Evolutionary conservation across 1,140 invertebrate genomes (phyloP), one percentile per base, ranked within the genome.

Genomic region (Cyrtorhinus lividipennis): DNA sequence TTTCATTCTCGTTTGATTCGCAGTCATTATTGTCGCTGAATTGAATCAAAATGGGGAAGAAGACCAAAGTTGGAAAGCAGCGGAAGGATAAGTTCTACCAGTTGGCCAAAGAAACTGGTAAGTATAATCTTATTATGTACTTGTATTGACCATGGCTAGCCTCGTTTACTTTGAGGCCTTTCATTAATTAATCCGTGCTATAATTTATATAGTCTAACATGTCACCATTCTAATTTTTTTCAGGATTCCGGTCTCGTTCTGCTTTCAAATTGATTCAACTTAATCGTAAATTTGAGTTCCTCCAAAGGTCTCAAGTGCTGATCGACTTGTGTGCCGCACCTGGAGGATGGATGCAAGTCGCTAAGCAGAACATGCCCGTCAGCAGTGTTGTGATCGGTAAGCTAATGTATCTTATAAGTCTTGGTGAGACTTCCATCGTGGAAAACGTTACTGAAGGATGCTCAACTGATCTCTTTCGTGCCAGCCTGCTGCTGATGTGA

Each of bases 311-410:
- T 10, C 80, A 90, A 80, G 92, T 98, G 78, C 89, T 94, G 66
- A 83, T 99, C 66, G 97, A 99, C 83, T 77, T 99, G 44, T 99
- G 97, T 78, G 97, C 97, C 20, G 97, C 97, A 5, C 97, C 97
- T 5, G 97, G 97, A 73, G 96, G 97, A 70, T 99, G 97, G 97
- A 92, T 99, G 83, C 97, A 99, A 79, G 96, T 99, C n/a, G 95
- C 95, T 46, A 86, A 89, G 70, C 86, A 98, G 73, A 93, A 96
- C 73, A 98, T 98, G 91, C 95, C 96, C 0, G 82, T 98, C 0
- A 97, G 95, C 0, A 95, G 92, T 71, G 78, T 98, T 46, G 90
- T 98, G 2, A 80, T 99, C 61, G 86, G 84, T 79, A 73, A 70
- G 71, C 53, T 56, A 62, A 23, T 64, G 24, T 20, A 56, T 22